phyloP scores from a whole-genome alignment of 1,140 invertebrate genomes.

The Drosophila busckii region DNA sequence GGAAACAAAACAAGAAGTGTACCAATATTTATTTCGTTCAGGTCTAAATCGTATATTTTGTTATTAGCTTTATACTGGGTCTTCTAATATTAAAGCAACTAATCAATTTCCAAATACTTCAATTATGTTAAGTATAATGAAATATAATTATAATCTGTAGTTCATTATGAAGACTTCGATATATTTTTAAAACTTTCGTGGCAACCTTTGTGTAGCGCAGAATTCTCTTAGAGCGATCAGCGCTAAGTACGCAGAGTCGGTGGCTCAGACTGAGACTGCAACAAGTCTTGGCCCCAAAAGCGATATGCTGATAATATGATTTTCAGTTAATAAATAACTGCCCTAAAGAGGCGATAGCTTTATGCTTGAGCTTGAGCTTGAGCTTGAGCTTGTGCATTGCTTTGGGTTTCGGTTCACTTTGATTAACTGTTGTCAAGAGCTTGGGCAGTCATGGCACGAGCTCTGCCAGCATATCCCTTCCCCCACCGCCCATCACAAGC shows the following conservation, averaged over 20 bases:
- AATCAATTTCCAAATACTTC: too few relatives aligned
- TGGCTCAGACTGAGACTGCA: conserved; percentile 8
- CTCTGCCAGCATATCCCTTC: too few relatives aligned
- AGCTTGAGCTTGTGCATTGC: neutral
- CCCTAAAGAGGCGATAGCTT: conserved; percentile 34
- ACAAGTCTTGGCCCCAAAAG: conserved; percentile 25
- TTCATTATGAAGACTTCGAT: too few relatives aligned
- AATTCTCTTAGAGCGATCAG: conserved; percentile 12
- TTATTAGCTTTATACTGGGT: too few relatives aligned
- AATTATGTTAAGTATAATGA: too few relatives aligned
- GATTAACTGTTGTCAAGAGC: conserved; percentile 63
- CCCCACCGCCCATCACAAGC: neutral
- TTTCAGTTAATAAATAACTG: conserved; percentile 62
- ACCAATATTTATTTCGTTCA: too few relatives aligned
- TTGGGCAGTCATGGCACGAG: conserved; percentile 50
- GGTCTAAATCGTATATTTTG: too few relatives aligned
- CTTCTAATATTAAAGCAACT: too few relatives aligned
- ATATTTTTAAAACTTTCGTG: too few relatives aligned
- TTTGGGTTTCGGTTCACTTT: conserved; percentile 35
- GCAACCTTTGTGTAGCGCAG: neutral
- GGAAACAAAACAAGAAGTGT: too few relatives aligned
- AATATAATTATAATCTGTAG: too few relatives aligned
- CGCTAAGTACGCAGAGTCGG: conserved; percentile 9
- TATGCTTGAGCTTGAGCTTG: conserved; percentile 7
- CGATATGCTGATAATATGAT: conserved; percentile 61